Percentiles rank a stretch among this genome's conserved stretches.
Conservation (phyloP, 2,888 invertebrate genomes). For the Ectemnius cavifrons region DNA sequence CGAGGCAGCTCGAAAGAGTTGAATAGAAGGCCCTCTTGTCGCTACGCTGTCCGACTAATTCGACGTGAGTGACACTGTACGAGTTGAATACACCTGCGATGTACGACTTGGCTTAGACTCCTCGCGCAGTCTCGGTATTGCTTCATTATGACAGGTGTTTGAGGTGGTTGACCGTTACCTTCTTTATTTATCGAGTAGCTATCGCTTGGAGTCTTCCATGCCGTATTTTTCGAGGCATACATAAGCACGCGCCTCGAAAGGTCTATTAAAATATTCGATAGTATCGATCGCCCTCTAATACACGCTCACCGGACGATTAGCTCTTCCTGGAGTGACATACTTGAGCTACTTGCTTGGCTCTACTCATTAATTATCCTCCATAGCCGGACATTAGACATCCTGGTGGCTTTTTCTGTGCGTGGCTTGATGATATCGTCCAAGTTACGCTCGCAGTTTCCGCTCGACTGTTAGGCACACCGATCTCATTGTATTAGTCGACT, state of each 20-base stretch:
- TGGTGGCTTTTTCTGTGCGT: neutral
- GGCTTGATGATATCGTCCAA: neutral
- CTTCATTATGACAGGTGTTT: slow-evolving; percentile 1
- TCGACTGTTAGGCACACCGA: neutral
- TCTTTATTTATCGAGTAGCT: slow-evolving; percentile 4
- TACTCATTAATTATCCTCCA: neutral
- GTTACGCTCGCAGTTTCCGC: neutral
- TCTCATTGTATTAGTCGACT: slow-evolving; percentile 8
- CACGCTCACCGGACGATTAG: neutral
- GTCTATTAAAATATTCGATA: neutral
- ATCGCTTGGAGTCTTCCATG: too few relatives aligned
- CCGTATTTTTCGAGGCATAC: too few relatives aligned
- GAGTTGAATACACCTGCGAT: slow-evolving; percentile 5
- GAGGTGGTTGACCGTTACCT: slow-evolving; percentile 7
- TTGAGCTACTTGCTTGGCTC: neutral
- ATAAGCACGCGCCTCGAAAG: too few relatives aligned
- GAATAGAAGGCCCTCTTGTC: neutral
- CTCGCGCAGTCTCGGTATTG: neutral
- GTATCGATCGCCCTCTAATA: neutral
- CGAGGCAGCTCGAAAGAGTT: neutral
- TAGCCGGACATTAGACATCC: neutral
- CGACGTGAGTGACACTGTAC: neutral
- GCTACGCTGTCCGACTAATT: slow-evolving; percentile 3
- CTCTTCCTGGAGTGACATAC: neutral
- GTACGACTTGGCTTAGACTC: neutral